Conservation (phyloP, 2,113 vertebrate genomes). For the Actenoides hombroni region DNA sequence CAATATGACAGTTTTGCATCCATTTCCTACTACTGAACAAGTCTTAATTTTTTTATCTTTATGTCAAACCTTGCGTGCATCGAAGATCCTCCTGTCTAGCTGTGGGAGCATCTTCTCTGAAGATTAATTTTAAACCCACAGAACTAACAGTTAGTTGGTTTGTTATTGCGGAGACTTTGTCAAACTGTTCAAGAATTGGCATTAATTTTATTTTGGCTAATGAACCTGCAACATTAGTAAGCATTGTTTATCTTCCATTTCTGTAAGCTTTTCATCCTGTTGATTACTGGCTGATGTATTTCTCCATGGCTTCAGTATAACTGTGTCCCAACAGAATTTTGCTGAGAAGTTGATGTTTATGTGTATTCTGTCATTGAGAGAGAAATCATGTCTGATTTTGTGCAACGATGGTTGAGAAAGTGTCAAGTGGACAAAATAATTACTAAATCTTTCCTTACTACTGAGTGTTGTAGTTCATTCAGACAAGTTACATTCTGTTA, state of each 20-base stretch:
- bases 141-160: not conserved
- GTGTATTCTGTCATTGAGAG: not conserved
- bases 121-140: not conserved
- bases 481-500: not conserved
- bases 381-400: not conserved
- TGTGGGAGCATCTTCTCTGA: not conserved
- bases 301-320: not conserved
- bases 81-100: not conserved
- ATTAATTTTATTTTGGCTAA: not conserved
- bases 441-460: not conserved
- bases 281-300: not conserved
- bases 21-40: not conserved
- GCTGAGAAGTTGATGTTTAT: slow-evolving; percentile 13
- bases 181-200: not conserved
- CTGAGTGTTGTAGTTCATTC: not conserved
- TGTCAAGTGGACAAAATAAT: slow-evolving; percentile 5
- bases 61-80: not conserved
- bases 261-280: not conserved
- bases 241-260: not conserved
- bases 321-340: slow-evolving; percentile 9
- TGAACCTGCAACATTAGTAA: not conserved
- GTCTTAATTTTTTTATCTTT: not conserved
- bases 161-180: not conserved
- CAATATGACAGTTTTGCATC: not conserved
- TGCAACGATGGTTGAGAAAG: not conserved